These are phyloP conservation scores for Pantelozetes paolii DNA, from an alignment of 2,888 invertebrate genomes.

Conservation along the genomic window DNA sequence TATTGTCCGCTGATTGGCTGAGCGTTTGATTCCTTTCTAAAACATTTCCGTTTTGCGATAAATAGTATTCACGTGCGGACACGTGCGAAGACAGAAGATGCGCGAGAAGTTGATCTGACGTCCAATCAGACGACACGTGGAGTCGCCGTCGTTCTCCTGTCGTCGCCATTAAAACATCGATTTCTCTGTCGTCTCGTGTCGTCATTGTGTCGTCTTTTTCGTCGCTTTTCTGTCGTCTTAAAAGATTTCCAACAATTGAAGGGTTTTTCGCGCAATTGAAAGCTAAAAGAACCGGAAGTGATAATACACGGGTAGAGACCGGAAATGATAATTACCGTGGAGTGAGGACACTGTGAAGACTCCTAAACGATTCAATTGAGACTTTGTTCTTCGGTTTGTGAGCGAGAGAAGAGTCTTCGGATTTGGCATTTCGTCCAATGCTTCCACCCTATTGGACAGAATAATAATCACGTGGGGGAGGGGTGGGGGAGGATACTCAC, in stretches of 20 bases:
- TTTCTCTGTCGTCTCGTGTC: conserved; percentile 13
- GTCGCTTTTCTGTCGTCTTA: conserved; percentile 23
- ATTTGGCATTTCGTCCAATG: conserved; percentile 73
- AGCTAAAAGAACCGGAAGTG: neutral
- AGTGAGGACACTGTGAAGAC: conserved; percentile 97
- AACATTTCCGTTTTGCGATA: neutral
- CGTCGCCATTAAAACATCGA: neutral
- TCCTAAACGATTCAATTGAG: conserved; percentile 86
- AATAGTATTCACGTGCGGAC: conserved; percentile 35
- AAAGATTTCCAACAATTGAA: conserved; percentile 38
- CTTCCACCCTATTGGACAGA: conserved; percentile 5
- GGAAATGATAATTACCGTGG: conserved; percentile 62
- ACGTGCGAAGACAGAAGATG: conserved; percentile 20
- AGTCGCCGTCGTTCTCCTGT: conserved; percentile 36
- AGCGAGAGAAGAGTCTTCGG: conserved; percentile 93
- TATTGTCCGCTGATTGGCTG: neutral
- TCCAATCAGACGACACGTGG: conserved; percentile 36
- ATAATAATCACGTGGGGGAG: neutral
- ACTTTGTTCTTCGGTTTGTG: conserved; percentile 90
- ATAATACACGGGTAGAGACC: no score
- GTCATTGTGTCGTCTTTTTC: neutral
- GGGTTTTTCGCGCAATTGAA: conserved; percentile 42
- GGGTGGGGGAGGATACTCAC: conserved; percentile 56
- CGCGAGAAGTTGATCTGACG: conserved; percentile 23
- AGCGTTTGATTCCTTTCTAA: conserved; percentile 17